Evolutionary conservation across 2,888 invertebrate genomes (phyloP), one percentile per base, ranked within the genome.

Genomic region (Chaitophorus viminalis): DNA sequence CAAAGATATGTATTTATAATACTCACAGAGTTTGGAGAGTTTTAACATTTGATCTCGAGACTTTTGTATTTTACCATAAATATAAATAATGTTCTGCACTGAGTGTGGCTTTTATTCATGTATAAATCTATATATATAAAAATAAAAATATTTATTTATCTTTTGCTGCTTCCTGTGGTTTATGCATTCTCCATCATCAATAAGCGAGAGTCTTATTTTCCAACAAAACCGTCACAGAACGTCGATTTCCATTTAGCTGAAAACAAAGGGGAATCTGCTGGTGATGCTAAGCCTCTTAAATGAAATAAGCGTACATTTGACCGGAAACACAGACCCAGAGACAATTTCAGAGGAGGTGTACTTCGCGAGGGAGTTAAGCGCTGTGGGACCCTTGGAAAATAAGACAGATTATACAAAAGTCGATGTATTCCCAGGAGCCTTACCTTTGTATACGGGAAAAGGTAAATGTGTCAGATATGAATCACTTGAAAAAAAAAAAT

Each of bases 361-460:
- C 36, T 11, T 74, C 33, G 54, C n/a, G 65, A 31, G 72, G 31
- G 11, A 75, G n/a, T 11, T n/a, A 4, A 17, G 54, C 54, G 83
- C 75, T 11, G 29, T 76, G 74, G 83, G 83, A 83, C 83, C 60
- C 39, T 82, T 60, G 60, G 83, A 68, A 85, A 77, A 77, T 85
- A 85, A 85, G 85, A 77, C 77, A 77, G 85, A 85, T 85, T 85
- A 77, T 72, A 84, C 74, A 65, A 75, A 65, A 83, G 83, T 83
- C 83, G 85, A 85, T 68, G 84, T 31, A 31, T 77, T 85, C 85
- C 52, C 78, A 65, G 14, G 85, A 33, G 85, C 70, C 76, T 68
- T 39, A 17, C 46, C 70, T 46, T 21, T 65, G 65, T 65, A 84
- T 11, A 39, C 25, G 39, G 65, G 68, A 82, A 82, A 76, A 84